phyloP scores from a whole-genome alignment of 1,140 invertebrate species.

The Drosophila jambulina region DNA sequence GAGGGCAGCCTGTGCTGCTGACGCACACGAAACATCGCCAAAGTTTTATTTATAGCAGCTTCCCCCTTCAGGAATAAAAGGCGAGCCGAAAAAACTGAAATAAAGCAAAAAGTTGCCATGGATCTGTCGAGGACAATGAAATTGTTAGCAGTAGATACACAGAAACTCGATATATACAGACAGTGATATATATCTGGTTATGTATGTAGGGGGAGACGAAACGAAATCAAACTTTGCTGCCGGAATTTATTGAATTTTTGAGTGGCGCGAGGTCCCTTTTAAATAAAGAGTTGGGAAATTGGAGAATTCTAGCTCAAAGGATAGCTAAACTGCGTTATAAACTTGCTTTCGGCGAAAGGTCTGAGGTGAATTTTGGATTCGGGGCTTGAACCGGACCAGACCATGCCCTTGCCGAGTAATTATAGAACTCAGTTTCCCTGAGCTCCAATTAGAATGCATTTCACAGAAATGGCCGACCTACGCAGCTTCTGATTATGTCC shows the following conservation, averaged over 20 bases:
- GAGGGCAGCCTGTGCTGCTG: neutral
- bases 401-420: neutral
- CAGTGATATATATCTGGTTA: constrained; percentile 20
- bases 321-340: neutral
- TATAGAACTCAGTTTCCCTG: neutral
- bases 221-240: constrained; percentile 37
- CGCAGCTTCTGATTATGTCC: constrained; percentile 6
- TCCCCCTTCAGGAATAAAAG: constrained; percentile 31
- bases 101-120: constrained; percentile 36
- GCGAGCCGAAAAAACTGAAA: constrained; percentile 19
- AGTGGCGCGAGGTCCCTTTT: neutral
- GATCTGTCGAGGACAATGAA: constrained; percentile 50
- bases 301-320: constrained; percentile 11
- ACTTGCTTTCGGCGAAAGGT: neutral
- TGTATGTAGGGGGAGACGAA: neutral
- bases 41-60: constrained; percentile 53
- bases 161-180: constrained; percentile 14
- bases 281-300: neutral
- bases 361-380: constrained; percentile 6
- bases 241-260: constrained; percentile 41
- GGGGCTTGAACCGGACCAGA: neutral
- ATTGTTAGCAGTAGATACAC: constrained; percentile 31
- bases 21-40: constrained; percentile 43
- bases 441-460: constrained; percentile 19
- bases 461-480: neutral